A percentile compares a stretch with the other conserved stretches of the same genome.
phyloP scores from a whole-genome alignment of 2,888 invertebrate species.

The Hoplodrina blanda region DNA sequence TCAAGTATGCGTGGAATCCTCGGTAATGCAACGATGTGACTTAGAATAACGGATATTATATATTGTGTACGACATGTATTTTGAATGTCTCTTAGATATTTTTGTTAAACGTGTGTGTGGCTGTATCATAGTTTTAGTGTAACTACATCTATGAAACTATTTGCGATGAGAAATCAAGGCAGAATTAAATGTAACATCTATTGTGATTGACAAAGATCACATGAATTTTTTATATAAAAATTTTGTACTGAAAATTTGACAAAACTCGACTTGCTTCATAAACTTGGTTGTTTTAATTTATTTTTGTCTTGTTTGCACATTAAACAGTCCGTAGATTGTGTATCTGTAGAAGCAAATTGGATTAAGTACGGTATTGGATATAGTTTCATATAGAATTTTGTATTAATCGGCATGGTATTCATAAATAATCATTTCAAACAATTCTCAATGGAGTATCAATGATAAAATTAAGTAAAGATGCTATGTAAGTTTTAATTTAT shows the following conservation, averaged over 20 bases:
- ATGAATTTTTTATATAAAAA: constrained; percentile 27
- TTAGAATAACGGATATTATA: constrained; percentile 62
- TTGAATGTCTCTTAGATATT: constrained; percentile 48
- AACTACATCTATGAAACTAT: constrained; percentile 43
- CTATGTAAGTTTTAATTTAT: constrained; percentile 68
- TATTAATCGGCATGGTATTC: constrained; percentile 68
- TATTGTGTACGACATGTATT: constrained; percentile 57
- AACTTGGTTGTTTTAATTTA: constrained; percentile 14
- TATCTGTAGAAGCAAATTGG: constrained; percentile 50
- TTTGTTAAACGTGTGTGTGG: constrained; percentile 55
- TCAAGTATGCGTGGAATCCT: constrained; percentile 71
- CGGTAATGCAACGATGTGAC: constrained; percentile 75
- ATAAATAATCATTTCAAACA: constrained; percentile 50
- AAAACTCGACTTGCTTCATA: not conserved
- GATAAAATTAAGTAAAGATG: constrained; percentile 61
- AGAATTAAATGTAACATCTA: constrained; percentile 47
- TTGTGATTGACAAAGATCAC: constrained; percentile 21
- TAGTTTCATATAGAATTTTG: constrained; percentile 59
- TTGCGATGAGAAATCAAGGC: constrained; percentile 48
- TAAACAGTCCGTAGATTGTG: constrained; percentile 19
- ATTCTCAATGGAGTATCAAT: constrained; percentile 64
- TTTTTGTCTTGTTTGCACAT: constrained; percentile 44
- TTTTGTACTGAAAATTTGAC: constrained; percentile 37
- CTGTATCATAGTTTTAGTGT: constrained; percentile 61
- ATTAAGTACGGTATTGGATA: constrained; percentile 69